These are phyloP conservation scores for Turritopsis dohrnii DNA, from an alignment of 30 jellyfish, hydroid and myxozoan species.

Conservation along the genomic window DNA sequence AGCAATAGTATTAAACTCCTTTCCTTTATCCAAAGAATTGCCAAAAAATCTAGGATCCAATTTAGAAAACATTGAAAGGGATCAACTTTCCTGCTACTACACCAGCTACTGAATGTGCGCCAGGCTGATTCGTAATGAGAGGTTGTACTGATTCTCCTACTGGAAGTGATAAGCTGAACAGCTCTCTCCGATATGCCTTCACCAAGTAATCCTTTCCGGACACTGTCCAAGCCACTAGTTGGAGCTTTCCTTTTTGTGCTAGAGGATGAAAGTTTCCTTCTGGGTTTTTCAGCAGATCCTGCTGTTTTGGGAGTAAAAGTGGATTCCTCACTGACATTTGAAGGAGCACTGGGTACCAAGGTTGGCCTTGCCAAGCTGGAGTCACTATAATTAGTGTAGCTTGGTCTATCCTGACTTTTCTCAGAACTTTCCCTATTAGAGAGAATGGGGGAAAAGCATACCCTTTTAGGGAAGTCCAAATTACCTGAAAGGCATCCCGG, in stretches of 20 bases:
- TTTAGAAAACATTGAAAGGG: conserved; percentile 23
- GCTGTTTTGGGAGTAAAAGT: not conserved
- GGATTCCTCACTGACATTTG: conserved; percentile 19
- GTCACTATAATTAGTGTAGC: conserved; percentile 12
- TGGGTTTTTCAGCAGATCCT: conserved; percentile 18
- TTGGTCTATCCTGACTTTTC: too few species aligned
- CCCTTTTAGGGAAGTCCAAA: too few species aligned
- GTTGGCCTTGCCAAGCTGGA: conserved; percentile 31
- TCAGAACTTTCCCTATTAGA: conserved; percentile 23
- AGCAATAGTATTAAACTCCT: conserved; percentile 3
- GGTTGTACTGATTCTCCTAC: not conserved
- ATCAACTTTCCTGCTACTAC: conserved; percentile 8
- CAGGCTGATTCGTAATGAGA: conserved; percentile 36
- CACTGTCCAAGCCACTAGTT: conserved; percentile 34
- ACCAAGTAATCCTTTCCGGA: conserved; percentile 20
- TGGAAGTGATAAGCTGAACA: conserved; percentile 31
- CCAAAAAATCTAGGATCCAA: conserved; percentile 6
- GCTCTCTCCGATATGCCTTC: too few species aligned
- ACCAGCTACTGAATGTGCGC: conserved; percentile 24
- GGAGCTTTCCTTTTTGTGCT: not conserved
- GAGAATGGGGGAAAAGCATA: conserved; percentile 30
- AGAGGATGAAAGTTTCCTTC: not conserved
- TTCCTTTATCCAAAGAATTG: not conserved
- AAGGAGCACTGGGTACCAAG: conserved; percentile 25
- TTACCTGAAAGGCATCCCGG: conserved; percentile 1